Percentiles rank a stretch among this genome's conserved stretches.
Evolutionary conservation across 1,140 invertebrate species (phyloP).

Genomic region (Laupala kohalensis): DNA sequence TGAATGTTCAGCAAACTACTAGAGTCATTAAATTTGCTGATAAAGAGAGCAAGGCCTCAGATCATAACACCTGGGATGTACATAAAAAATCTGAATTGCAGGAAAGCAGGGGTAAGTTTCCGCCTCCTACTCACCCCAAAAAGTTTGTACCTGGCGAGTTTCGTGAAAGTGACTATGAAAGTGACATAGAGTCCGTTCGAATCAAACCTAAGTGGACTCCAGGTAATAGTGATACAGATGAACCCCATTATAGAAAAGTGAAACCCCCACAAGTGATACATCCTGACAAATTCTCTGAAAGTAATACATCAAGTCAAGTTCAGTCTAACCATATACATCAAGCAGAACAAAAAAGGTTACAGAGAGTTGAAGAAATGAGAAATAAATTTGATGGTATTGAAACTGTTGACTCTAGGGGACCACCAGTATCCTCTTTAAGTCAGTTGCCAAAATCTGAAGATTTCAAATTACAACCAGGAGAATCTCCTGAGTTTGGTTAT

Average conservation of each 20-base stretch:
- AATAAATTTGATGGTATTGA: constrained; percentile 24
- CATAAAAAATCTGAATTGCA: constrained; percentile 30
- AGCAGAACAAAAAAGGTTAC: constrained; percentile 26
- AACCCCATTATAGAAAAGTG: constrained; percentile 44
- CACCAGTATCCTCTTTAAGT: too few relatives aligned
- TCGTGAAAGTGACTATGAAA: constrained; percentile 56
- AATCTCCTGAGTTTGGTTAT: constrained; percentile 45
- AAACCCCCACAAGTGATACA: constrained; percentile 29
- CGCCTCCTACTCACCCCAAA: constrained; percentile 39
- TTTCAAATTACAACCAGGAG: constrained; percentile 35
- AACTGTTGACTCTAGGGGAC: too few relatives aligned
- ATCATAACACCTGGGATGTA: constrained; percentile 30
- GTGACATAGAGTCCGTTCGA: constrained; percentile 43
- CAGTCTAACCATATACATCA: too few relatives aligned
- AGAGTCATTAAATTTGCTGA: constrained; percentile 50
- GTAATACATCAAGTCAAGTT: too few relatives aligned
- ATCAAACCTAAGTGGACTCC: constrained; percentile 48
- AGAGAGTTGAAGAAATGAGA: constrained; percentile 25
- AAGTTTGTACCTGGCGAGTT: constrained; percentile 55
- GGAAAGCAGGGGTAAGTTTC: constrained; percentile 24
- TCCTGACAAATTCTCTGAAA: too few relatives aligned
- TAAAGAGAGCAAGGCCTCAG: constrained; percentile 22
- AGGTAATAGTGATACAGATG: constrained; percentile 38
- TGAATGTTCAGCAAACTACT: constrained; percentile 53
- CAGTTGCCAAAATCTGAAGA: too few relatives aligned